Percentiles rank a stretch among this genome's conserved stretches.
Evolutionary conservation across 2,888 invertebrate genomes (phyloP).

Genomic region (Molorchus minor): DNA sequence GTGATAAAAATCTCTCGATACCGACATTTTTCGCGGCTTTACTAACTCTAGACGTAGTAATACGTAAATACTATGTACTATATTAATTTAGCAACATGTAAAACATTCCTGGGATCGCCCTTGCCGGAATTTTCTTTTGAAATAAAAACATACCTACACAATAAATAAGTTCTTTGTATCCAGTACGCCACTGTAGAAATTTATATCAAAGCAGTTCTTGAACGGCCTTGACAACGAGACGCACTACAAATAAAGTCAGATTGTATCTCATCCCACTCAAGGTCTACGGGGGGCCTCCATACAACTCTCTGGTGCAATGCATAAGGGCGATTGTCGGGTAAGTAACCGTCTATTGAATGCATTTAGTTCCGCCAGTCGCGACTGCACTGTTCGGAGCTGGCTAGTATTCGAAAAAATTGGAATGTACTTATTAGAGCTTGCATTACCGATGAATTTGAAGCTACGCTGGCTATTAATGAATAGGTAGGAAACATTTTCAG

Average conservation of each 20-base stretch:
- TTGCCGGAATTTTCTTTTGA: too few relatives aligned
- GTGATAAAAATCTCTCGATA: too few relatives aligned
- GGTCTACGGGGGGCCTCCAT: conserved; percentile 43
- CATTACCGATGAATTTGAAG: too few relatives aligned
- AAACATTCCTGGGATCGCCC: too few relatives aligned
- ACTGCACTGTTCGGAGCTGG: conserved; percentile 6
- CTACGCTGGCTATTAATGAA: too few relatives aligned
- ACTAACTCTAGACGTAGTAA: too few relatives aligned
- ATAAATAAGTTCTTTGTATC: too few relatives aligned
- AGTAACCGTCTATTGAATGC: conserved; percentile 37
- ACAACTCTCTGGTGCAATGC: conserved; percentile 27
- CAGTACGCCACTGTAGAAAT: conserved; percentile 36
- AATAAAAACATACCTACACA: too few relatives aligned
- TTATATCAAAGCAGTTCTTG: conserved; percentile 42
- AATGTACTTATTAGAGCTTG: background rate
- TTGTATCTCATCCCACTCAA: conserved; percentile 54
- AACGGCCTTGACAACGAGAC: conserved; percentile 50
- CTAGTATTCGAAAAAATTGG: conserved; percentile 11
- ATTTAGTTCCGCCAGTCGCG: conserved; percentile 48
- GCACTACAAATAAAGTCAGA: conserved; percentile 52
- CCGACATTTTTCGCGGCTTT: too few relatives aligned
- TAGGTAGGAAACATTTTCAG: too few relatives aligned
- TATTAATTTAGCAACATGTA: too few relatives aligned
- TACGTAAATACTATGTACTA: too few relatives aligned
- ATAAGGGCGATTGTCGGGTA: conserved; percentile 44